A percentile compares a stretch with the other conserved stretches of the same genome.
Conservation (phyloP, 2,888 invertebrate species). For the Lydus trimaculatus region DNA sequence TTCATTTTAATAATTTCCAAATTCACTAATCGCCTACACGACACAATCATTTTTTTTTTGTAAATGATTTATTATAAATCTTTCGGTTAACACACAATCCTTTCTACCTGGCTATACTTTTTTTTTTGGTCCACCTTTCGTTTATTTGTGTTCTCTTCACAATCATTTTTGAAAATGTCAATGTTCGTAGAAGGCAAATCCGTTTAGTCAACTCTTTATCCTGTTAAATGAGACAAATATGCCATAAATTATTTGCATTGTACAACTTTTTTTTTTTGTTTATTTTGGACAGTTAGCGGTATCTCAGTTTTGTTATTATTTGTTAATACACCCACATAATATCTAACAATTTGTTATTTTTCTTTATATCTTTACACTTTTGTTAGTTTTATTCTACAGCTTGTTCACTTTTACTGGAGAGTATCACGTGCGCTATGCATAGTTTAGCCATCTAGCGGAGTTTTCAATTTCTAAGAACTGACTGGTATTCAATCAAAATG, state of each 20-base stretch:
- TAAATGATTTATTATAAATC: background rate
- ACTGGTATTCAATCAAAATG: no score
- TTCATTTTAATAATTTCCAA: background rate
- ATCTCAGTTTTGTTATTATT: conserved; percentile 16
- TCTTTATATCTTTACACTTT: no score
- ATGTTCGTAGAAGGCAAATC: conserved; percentile 21
- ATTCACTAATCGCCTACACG: conserved; percentile 4
- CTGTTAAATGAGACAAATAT: conserved; percentile 24
- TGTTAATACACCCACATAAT: conserved; percentile 23
- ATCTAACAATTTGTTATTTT: no score
- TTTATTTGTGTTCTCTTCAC: no score
- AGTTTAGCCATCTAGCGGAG: no score
- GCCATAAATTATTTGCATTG: conserved; percentile 31
- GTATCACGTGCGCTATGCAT: no score
- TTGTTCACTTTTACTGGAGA: no score
- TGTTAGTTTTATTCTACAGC: no score
- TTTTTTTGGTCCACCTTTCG: background rate
- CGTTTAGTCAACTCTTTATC: conserved; percentile 26
- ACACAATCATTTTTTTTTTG: background rate
- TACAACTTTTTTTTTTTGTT: no score
- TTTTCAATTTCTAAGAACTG: no score
- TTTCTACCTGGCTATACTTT: background rate
- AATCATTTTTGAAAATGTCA: conserved; percentile 17
- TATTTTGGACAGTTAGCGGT: conserved; percentile 30
- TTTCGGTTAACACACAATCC: background rate